phyloP scores from a whole-genome alignment of 2,888 invertebrate species.

The Toxonevra muliebris region DNA sequence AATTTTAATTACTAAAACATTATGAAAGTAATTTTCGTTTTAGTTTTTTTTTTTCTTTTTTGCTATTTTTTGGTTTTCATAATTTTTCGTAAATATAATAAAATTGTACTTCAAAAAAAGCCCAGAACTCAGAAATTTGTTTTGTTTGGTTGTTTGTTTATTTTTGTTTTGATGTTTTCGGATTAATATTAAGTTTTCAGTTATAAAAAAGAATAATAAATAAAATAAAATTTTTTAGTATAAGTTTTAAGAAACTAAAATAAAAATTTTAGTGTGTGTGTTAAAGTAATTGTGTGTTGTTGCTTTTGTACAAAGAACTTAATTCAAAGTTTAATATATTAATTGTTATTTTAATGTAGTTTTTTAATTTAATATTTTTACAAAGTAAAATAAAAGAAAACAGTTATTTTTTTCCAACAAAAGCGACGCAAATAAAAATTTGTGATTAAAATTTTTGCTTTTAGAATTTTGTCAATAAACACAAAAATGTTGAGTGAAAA shows the following conservation, averaged over 20 bases:
- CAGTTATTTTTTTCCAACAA: conserved; percentile 21
- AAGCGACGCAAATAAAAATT: conserved; percentile 8
- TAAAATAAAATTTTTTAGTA: conserved; percentile 34
- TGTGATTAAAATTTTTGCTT: background rate
- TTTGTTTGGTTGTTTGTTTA: conserved; percentile 44
- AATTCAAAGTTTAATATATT: background rate
- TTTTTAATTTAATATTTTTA: conserved; percentile 18
- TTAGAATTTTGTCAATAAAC: conserved; percentile 4
- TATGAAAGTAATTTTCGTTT: background rate
- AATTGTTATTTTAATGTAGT: conserved; percentile 1
- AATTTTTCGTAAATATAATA: background rate
- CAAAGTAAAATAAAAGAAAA: background rate
- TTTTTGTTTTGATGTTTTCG: conserved; percentile 29
- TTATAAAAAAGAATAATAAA: conserved; percentile 43
- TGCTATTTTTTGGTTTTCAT: background rate
- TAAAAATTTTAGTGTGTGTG: background rate
- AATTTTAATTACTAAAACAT: conserved; percentile 4
- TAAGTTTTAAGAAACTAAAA: background rate
- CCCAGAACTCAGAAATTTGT: conserved; percentile 63
- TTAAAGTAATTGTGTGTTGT: background rate
- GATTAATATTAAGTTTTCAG: background rate
- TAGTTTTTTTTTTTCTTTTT: background rate
- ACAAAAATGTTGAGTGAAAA: conserved; percentile 27
- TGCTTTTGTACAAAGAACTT: background rate
- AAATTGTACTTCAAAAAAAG: conserved; percentile 49